Evolutionary conservation across 2,888 invertebrate genomes (phyloP).

Genomic region (Notodonta ziczac): DNA sequence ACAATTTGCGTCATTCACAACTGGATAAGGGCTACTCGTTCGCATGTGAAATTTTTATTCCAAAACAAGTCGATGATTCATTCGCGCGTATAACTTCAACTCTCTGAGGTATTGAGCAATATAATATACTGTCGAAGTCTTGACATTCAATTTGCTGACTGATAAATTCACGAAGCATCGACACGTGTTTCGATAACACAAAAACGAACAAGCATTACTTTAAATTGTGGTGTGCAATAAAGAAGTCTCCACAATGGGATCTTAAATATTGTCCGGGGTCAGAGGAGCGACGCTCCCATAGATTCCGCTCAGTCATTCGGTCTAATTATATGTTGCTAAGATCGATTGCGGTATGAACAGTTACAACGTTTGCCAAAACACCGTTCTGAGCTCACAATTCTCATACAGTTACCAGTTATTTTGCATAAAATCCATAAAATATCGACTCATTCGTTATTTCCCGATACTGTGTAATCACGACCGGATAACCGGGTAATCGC

Average conservation of each 20-base stretch:
- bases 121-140: constrained; percentile 58
- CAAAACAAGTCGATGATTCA: constrained; percentile 42
- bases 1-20: constrained; percentile 36
- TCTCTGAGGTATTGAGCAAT: constrained; percentile 49
- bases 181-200: constrained; percentile 50
- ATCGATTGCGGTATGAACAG: constrained; percentile 53
- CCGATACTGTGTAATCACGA: constrained; percentile 44
- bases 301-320: constrained; percentile 68
- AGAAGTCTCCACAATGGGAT: constrained; percentile 58
- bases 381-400: constrained; percentile 34
- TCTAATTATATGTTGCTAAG: constrained; percentile 61
- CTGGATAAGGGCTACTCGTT: constrained; percentile 40
- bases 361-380: constrained; percentile 60
- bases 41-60: constrained; percentile 39
- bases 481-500: constrained; percentile 38
- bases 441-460: constrained; percentile 35
- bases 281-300: constrained; percentile 57
- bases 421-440: constrained; percentile 43
- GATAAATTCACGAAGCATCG: constrained; percentile 53
- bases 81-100: constrained; percentile 45
- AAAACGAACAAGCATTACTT: constrained; percentile 46
- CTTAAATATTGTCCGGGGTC: constrained; percentile 57
- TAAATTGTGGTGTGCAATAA: constrained; percentile 55
- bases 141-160: constrained; percentile 66
- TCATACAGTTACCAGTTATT: constrained; percentile 38